Conservation (phyloP, 2,888 invertebrate species). For the Acrobasis suavella region DNA sequence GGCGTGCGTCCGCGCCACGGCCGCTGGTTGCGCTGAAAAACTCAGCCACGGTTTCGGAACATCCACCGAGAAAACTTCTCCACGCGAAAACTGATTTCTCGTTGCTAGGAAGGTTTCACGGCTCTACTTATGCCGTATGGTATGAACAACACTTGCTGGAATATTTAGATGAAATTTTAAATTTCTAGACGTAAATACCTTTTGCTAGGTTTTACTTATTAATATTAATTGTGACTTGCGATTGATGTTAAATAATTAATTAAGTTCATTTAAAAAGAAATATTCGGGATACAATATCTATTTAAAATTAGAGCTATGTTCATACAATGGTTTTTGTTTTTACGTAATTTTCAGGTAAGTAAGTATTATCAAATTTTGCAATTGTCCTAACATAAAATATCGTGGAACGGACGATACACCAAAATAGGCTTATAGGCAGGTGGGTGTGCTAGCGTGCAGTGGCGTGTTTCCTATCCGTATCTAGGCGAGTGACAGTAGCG, state of each 20-base stretch:
- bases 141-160: too few relatives aligned
- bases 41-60: constrained; percentile 40
- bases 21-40: constrained; percentile 61
- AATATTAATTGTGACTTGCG: too few relatives aligned
- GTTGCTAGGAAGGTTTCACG: constrained; percentile 19
- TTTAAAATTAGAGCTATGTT: too few relatives aligned
- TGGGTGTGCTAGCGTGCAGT: constrained; percentile 68
- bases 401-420: constrained; percentile 24
- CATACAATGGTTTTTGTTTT: too few relatives aligned
- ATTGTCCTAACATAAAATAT: neutral
- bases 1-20: constrained; percentile 50
- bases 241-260: too few relatives aligned
- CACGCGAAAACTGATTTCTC: constrained; percentile 21
- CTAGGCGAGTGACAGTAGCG: constrained; percentile 82
- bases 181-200: too few relatives aligned
- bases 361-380: neutral
- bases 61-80: constrained; percentile 30
- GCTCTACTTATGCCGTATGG: neutral
- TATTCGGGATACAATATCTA: too few relatives aligned
- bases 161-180: too few relatives aligned
- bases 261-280: too few relatives aligned
- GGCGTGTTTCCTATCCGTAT: constrained; percentile 78
- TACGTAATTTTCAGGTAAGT: too few relatives aligned
- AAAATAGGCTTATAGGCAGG: constrained; percentile 54
- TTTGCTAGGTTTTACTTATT: too few relatives aligned